Evolutionary conservation across 2,113 vertebrate genomes (phyloP).

Genomic region (Lepisosteus oculatus): DNA sequence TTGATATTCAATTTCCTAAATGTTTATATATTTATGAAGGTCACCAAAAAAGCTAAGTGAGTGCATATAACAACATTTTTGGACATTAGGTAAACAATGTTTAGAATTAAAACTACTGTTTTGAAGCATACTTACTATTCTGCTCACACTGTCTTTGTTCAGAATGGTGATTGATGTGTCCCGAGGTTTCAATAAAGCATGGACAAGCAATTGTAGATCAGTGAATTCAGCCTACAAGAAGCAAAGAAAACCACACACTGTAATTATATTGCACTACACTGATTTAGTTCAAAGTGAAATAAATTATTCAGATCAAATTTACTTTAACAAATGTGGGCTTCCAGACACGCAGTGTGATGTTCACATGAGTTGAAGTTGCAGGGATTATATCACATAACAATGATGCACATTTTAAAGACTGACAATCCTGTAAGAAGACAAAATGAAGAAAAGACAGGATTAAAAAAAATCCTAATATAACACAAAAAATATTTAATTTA

Average conservation of each 20-base stretch:
- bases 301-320: constrained; percentile 29
- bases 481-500: too few species aligned
- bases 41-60: too few species aligned
- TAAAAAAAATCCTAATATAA: background rate
- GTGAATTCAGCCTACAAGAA: constrained; percentile 77
- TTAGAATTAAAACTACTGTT: too few species aligned
- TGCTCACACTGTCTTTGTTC: constrained; percentile 57
- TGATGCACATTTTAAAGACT: constrained; percentile 52
- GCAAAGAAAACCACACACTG: constrained; percentile 1
- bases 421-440: constrained; percentile 70
- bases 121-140: constrained; percentile 64
- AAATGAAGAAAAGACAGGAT: background rate
- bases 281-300: background rate
- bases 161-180: constrained; percentile 61
- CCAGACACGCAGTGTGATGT: constrained; percentile 84
- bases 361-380: constrained; percentile 69
- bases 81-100: too few species aligned
- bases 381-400: constrained; percentile 71
- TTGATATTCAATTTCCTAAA: too few species aligned
- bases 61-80: too few species aligned
- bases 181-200: constrained; percentile 59
- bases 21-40: too few species aligned
- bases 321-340: constrained; percentile 89
- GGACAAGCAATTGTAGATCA: constrained; percentile 69
- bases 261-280: background rate